Evolutionary conservation across 2,797 vertebrate genomes (phyloP), one percentile per base, ranked within the genome.

Genomic region (Acanthurus tractus): DNA sequence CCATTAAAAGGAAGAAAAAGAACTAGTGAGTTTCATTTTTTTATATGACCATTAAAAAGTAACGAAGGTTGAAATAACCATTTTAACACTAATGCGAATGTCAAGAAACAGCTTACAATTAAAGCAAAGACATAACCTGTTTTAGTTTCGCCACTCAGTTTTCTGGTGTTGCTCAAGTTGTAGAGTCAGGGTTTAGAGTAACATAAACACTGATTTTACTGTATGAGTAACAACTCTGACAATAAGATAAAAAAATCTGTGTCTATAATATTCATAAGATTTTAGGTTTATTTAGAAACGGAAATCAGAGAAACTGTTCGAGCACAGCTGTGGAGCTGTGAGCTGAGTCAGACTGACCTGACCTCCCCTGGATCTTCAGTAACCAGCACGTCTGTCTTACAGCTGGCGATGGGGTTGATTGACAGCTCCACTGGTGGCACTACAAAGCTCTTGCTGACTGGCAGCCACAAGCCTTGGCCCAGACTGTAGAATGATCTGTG

Each of bases 361-460:
- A 99, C 96, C 85, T 99, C 97, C 38, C 97, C 97, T 4, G 98
- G 98, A 88, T 99, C 98, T 91, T 99, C 98, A 0, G 97, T 99
- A 79, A 99, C 98, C 70, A 99, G 89, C 62, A 99, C 98, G 22
- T 99, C 98, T 0, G 98, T 99, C 94, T 99, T 99, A 86, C 98
- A 99, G 94, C 98, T 99, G 91, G 98, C 98, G 17, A 99, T 95
- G 5, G 98, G 98, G 87, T 97, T 99, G 94, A 99, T 98, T 46
- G 98, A 99, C 91, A 99, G 95, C 74, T 99, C 98, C 91, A 99
- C 96, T 0, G 98, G 98, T 0, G 98, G 98, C 44, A 99, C 97
- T 88, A 99, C 98, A 0, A 99, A 99, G 91, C 97, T 99, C 93
- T 99, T 99, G 91, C 97, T 99, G 93, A 99, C 98, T 0, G 98